Conservation (phyloP, 2,888 invertebrate species). For the Argyra leucocephala region DNA sequence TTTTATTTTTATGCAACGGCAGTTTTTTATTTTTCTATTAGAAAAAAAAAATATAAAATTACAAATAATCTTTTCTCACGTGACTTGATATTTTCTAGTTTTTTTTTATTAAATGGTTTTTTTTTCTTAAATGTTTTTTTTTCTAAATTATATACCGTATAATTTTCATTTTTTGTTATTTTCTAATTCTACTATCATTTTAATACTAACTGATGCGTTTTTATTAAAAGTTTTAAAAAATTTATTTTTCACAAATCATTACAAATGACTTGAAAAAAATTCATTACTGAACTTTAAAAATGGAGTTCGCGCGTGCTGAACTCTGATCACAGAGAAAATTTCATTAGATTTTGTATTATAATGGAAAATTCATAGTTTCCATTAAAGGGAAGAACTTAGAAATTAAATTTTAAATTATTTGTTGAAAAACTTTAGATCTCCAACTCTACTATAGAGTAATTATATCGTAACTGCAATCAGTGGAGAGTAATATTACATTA, state of each 20-base stretch:
- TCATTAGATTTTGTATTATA: too few relatives aligned
- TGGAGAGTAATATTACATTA: too few relatives aligned
- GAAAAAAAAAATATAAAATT: too few relatives aligned
- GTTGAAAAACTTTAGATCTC: too few relatives aligned
- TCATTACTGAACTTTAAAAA: background rate
- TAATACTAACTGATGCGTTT: background rate
- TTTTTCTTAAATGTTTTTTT: background rate
- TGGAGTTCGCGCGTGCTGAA: background rate
- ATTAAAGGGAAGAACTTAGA: too few relatives aligned
- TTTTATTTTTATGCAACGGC: too few relatives aligned
- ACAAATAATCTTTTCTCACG: background rate
- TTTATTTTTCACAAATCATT: background rate
- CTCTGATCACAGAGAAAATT: background rate
- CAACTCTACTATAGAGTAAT: too few relatives aligned
- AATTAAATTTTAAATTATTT: too few relatives aligned
- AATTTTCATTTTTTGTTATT: background rate
- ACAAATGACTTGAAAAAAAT: background rate
- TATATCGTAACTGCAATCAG: too few relatives aligned
- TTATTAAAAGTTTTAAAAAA: background rate
- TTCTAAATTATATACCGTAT: background rate
- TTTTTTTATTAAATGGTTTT: background rate
- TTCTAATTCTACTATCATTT: background rate
- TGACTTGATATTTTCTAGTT: background rate
- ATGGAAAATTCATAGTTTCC: too few relatives aligned
- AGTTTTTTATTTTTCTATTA: too few relatives aligned